Conservation (phyloP, 2,888 invertebrate genomes). For the Pachycephus smyrnensis region DNA sequence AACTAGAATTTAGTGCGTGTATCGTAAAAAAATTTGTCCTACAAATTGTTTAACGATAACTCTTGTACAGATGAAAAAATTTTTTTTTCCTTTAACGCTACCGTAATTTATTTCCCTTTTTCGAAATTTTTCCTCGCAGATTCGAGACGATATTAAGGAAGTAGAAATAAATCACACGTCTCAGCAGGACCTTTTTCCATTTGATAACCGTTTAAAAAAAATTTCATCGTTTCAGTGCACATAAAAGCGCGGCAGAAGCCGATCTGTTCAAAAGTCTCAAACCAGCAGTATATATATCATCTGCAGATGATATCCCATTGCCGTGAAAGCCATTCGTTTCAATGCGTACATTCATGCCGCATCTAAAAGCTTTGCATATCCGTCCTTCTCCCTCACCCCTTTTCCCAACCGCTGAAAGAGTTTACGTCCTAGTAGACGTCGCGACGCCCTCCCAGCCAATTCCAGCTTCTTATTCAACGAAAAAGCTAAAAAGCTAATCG, state of each 20-base stretch:
- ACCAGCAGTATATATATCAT: conserved; percentile 52
- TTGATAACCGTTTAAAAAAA: conserved; percentile 49
- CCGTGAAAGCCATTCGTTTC: conserved; percentile 58
- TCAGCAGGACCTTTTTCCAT: conserved; percentile 9
- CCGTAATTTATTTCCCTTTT: neutral
- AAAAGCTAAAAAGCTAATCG: neutral
- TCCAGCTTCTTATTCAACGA: neutral
- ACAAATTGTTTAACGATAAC: neutral
- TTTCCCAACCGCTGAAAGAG: neutral
- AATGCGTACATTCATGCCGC: conserved; percentile 49
- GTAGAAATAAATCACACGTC: neutral
- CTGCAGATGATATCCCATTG: conserved; percentile 54
- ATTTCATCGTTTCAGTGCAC: conserved; percentile 35
- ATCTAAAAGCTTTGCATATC: conserved; percentile 49
- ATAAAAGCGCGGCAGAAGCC: conserved; percentile 11
- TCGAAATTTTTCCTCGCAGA: neutral
- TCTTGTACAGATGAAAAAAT: neutral
- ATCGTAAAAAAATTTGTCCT: neutral
- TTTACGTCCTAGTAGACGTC: neutral
- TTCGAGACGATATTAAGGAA: neutral
- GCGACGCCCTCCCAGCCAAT: neutral
- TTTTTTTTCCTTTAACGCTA: neutral
- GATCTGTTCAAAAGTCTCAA: conserved; percentile 35
- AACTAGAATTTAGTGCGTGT: no score
- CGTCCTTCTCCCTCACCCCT: neutral